Conservation (phyloP, 2,113 vertebrate genomes). For the Parotia lawesii region DNA sequence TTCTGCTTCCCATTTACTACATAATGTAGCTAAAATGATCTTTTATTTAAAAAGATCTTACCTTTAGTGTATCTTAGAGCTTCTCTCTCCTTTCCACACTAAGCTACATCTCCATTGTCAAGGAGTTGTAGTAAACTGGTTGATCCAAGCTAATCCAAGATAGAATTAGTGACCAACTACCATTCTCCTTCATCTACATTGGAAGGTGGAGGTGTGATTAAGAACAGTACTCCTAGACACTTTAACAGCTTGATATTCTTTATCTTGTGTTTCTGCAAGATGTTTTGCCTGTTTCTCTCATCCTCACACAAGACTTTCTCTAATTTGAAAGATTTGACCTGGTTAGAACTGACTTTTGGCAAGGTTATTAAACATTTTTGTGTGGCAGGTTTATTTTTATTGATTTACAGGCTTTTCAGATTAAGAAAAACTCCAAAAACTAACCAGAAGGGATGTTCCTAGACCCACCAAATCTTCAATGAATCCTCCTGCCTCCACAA, state of each 20-base stretch:
- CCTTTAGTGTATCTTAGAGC: neutral
- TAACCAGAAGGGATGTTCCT: neutral
- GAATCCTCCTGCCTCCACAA: neutral
- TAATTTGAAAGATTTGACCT: neutral
- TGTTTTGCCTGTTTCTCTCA: neutral
- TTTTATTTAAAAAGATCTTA: neutral
- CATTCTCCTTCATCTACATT: neutral
- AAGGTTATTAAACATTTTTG: neutral
- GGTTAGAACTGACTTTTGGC: neutral
- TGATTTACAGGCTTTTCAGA: neutral
- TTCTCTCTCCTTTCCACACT: neutral
- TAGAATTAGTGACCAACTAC: neutral
- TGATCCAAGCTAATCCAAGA: neutral
- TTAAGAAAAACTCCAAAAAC: neutral
- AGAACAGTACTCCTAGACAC: neutral
- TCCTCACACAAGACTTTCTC: neutral
- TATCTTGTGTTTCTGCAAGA: neutral
- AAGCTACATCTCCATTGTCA: neutral
- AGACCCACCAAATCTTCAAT: neutral
- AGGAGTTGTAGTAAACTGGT: neutral
- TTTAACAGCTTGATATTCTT: neutral
- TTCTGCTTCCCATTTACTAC: neutral
- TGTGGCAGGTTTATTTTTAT: neutral
- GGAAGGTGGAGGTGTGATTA: neutral
- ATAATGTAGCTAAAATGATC: neutral